Evolutionary conservation across 2,113 vertebrate genomes (phyloP), one percentile per base, ranked within the genome.

Genomic region (Nerophis ophidion): DNA sequence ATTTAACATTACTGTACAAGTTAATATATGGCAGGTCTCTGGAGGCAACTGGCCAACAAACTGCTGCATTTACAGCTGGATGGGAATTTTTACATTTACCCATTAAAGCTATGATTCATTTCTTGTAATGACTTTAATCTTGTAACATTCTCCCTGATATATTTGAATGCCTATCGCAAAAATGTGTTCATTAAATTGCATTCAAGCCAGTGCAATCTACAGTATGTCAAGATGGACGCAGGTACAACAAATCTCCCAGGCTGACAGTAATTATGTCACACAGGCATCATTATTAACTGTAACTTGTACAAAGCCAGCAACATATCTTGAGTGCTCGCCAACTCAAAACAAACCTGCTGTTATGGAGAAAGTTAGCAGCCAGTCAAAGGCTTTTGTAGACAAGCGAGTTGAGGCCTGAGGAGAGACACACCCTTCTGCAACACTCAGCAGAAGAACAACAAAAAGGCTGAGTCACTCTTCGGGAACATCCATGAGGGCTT

Each of bases 371-470:
- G 54, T 19, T 19, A 17, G 54, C n/a, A 56, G n/a, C 9, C 9
- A 9, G 36, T 40, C 38, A 10, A 56, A 66, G 55, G 52, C 44
- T 55, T 63, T 15, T 45, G 68, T 59, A 60, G 60, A 63, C 81
- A 44, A 7, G 40, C 40, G 69, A 70, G 82, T 77, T 62, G 61
- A 58, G 55, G 72, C 79, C 68, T 71, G 78, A 72, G 40, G 57
- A 51, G 34, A 1, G 64, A 66, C 72, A 81, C 76, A 66, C 72
- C 75, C 81, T 76, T 71, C 58, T 66, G 71, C 67, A 76, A 71
- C 75, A 74, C 68, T 70, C 17, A 54, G 26, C 55, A 61, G 26
- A 15, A 68, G 77, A 81, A 71, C 75, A 75, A 75, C 69, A 60
- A 48, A 53, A 44, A 56, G 49, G 51, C 26, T 61, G 59, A 48